Base-by-base conservation (phyloP, 2,888 invertebrate genomes). In the Ditula angustiorana region DNA sequence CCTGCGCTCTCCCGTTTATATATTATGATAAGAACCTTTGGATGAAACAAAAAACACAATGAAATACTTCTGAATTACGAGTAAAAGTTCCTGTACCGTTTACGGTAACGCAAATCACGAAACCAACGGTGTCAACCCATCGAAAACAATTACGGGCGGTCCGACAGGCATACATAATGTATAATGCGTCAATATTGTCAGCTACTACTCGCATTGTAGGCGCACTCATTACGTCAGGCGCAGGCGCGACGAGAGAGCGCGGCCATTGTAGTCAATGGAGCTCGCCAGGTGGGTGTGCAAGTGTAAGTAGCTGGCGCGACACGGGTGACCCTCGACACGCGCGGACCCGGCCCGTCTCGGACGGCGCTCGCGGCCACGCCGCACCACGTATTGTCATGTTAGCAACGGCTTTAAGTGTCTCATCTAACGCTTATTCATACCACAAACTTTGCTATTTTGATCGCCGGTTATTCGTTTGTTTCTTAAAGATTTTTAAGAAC, bases 191-290 rank as follows among this genome's bases (percentile, higher is more conserved):
- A 86, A 85, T 87, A 88, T 85, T 84, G 85, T 86, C 82, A 83
- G 88, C 88, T 88, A 87, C 87, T 81, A 86, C 79, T 80, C 72
- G 82, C 77, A 85, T 85, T 85, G 85, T 85, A 77, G 80, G 77
- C 82, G 82, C 79, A 86, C 81, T 88, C 82, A 83, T 89, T 88
- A 86, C 80, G 80, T 79, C 76, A 73, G 71, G 79, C 79, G 81
- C 81, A 82, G 79, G 82, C 81, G 82, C 82, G 81, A 78, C 77
- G 78, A 75, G 78, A 76, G 77, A 79, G 76, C 75, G 72, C 69
- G 79, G 73, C 88, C 78, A 92, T 92, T 92, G 91, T 92, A 91
- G 87, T 92, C 92, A 92, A 92, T 91, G 81, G 81, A 76, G 77
- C 68, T 79, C 74, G 82, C 85, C 85, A 86, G 85, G 89, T 90